Evolutionary conservation across 92 coral and sea anemone species (phyloP), one percentile per base, ranked within the genome.

Genomic region (Zoanthus sociatus): DNA sequence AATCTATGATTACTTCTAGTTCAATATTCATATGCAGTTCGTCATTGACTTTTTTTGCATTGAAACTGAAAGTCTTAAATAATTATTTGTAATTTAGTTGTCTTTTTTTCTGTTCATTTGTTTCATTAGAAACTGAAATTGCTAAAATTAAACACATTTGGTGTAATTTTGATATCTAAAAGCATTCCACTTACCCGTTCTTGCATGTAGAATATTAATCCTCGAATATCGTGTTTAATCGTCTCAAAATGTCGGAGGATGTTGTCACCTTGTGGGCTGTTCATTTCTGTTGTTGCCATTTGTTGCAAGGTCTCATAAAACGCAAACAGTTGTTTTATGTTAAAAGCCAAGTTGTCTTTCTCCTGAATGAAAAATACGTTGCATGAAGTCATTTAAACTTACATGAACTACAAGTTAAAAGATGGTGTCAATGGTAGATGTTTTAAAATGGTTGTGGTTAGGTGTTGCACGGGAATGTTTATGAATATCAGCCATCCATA

Each of bases 331-430:
- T 78, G 83, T 9, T 58, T 69, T 37, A 58, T 55, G 83, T 55
- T 78, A 46, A 78, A 78, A 14, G 83, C 83, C 70, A 78, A 55
- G 15, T 78, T 78, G 26, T 78, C 83, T 78, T 78, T 55, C 69
- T 78, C 70, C 83, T 78, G 30, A 16, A 31, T 2, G 56, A 30
- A 58, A 14, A 31, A 58, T 15, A 31, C 5, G 0, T 20, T 15
- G 10, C 8, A 30, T 30, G 16, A 26, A 12, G 72, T 37, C 42
- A 37, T 20, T 7, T 67, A 67, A 67, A 47, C 3, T 37, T 37
- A 1, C 9, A 6, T 15, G 33, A 31, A 12, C 3, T 11, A 30
- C 7, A 46, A 20, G 2, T 17, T 20, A 15, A 12, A 6, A 12
- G 6, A 78, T 0, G 7, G 8, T 30, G 48, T 33, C 48, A 26